Evolutionary conservation across 2,797 vertebrate genomes (phyloP).

Genomic region (Pangasius krempfi): DNA sequence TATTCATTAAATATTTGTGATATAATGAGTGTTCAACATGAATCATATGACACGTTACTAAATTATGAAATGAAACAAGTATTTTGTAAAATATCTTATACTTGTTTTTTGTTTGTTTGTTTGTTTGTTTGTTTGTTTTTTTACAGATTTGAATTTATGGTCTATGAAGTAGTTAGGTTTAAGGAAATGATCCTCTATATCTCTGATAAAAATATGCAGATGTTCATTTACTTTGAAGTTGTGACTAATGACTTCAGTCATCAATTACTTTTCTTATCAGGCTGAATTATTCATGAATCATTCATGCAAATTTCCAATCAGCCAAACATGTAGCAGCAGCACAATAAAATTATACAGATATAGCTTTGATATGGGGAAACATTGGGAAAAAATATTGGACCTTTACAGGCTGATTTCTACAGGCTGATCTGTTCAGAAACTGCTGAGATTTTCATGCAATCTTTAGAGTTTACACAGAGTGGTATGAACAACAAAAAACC

Average conservation of each 20-base stretch:
- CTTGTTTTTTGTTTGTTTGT: no score
- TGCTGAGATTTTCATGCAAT: not conserved
- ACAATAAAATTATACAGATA: not conserved
- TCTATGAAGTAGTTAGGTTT: no score
- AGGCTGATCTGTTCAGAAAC: not conserved
- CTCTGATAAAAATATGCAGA: not conserved
- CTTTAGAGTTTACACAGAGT: not conserved
- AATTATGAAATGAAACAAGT: no score
- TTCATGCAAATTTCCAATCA: not conserved
- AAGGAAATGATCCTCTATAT: not conserved
- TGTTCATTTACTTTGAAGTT: no score
- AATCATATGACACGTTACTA: not conserved
- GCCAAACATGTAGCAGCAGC: not conserved
- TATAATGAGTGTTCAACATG: not conserved
- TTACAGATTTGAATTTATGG: no score
- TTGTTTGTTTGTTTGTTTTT: no score
- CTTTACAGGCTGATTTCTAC: not conserved
- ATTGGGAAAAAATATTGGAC: not conserved
- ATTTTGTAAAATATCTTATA: no score
- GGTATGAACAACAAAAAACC: not conserved
- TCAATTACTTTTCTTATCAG: not conserved
- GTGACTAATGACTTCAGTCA: not conserved
- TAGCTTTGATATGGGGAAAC: not conserved
- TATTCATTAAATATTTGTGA: not conserved
- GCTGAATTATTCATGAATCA: not conserved